These are phyloP conservation scores for Microcebus griseorufus DNA, from an alignment of 2,113 vertebrate species.

Conservation along the genomic window DNA sequence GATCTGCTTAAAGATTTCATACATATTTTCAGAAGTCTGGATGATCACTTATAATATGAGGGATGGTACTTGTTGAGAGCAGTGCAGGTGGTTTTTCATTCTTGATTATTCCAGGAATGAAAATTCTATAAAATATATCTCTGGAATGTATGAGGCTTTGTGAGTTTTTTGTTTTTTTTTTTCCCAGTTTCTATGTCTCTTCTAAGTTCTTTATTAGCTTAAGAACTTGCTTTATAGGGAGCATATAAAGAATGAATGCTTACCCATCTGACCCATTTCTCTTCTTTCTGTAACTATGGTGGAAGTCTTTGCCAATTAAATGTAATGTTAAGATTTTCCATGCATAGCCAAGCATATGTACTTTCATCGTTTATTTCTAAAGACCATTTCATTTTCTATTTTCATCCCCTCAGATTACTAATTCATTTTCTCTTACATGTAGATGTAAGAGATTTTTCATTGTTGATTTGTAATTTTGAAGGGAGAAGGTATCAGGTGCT, in stretches of 20 bases:
- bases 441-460: conserved; percentile 6
- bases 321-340: not conserved
- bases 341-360: not conserved
- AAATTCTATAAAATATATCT: conserved; percentile 29
- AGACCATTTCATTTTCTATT: conserved; percentile 32
- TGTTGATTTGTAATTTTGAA: conserved; percentile 48
- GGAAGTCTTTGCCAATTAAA: not conserved
- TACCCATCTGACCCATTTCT: not conserved
- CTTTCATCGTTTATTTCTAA: conserved; percentile 20
- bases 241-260: not conserved
- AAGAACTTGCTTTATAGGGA: conserved; percentile 49
- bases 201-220: conserved; percentile 26
- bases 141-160: not conserved
- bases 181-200: not conserved
- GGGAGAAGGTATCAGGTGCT: not conserved
- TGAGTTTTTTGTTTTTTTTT: not conserved
- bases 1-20: not conserved
- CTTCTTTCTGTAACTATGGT: not conserved
- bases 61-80: conserved; percentile 10
- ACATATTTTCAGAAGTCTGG: conserved; percentile 29
- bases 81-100: not conserved
- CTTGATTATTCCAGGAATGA: not conserved
- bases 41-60: not conserved
- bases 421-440: not conserved
- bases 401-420: conserved; percentile 1